Percentiles rank a stretch among this genome's conserved stretches.
phyloP scores from a whole-genome alignment of 2,113 vertebrate species.

The Cinclus mexicanus region DNA sequence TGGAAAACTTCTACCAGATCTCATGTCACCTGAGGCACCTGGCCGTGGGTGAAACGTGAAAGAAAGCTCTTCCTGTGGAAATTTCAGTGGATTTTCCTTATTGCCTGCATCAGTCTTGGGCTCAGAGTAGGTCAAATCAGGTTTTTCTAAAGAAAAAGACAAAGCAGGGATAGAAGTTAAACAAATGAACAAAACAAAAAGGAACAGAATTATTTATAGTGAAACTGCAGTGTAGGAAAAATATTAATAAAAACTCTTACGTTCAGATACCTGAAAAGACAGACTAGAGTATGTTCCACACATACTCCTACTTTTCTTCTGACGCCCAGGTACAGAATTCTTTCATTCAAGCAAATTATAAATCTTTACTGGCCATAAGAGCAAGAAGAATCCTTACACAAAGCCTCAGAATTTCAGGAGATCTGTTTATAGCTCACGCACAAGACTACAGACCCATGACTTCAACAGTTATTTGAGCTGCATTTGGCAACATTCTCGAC shows the following conservation, averaged over 20 bases:
- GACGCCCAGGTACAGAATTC: not conserved
- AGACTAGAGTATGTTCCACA: not conserved
- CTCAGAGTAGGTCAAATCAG: not conserved
- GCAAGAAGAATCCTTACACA: not conserved
- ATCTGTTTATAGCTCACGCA: not conserved
- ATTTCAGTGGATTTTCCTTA: slow-evolving; percentile 13
- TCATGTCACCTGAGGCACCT: not conserved
- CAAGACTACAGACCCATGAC: not conserved
- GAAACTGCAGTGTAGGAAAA: not conserved
- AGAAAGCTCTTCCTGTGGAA: slow-evolving; percentile 56
- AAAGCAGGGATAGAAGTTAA: not conserved
- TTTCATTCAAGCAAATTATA: not conserved
- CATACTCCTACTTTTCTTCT: not conserved
- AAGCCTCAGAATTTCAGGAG: not conserved
- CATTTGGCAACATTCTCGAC: not conserved
- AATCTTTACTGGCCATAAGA: not conserved
- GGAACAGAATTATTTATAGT: not conserved
- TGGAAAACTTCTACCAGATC: slow-evolving; percentile 3
- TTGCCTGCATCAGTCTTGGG: not conserved
- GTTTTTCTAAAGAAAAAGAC: slow-evolving; percentile 38
- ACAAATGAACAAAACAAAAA: not conserved
- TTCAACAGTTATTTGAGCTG: not conserved
- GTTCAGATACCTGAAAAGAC: not conserved
- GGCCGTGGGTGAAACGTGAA: not conserved
- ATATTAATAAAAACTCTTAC: not conserved